A percentile compares a stretch with the other conserved stretches of the same genome.
Evolutionary conservation across 2,113 vertebrate genomes (phyloP).

Genomic region (Micromys minutus): DNA sequence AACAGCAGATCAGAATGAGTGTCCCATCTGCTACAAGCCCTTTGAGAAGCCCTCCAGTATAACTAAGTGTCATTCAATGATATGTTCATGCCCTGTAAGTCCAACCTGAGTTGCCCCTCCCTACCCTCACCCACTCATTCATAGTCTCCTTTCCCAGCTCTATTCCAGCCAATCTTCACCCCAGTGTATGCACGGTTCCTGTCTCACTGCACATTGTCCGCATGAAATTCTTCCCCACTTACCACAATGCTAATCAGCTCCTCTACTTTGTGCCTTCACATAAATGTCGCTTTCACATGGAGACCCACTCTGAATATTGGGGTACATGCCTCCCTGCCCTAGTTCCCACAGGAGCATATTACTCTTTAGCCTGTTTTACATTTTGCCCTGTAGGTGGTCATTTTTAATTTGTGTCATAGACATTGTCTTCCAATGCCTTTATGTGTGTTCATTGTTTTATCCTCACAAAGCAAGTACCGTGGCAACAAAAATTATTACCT

Average conservation of each 20-base stretch:
- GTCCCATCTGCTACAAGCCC: not conserved
- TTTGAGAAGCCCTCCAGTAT: not conserved
- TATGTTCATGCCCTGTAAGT: not conserved
- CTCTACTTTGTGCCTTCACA: not conserved
- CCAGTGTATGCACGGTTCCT: not conserved
- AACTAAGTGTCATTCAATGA: not conserved
- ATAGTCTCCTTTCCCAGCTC: not conserved
- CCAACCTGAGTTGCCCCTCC: not conserved
- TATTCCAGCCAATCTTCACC: not conserved
- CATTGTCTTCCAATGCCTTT: not conserved
- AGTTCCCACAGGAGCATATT: not conserved
- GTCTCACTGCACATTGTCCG: too few species aligned
- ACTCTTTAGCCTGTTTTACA: not conserved
- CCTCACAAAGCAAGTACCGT: not conserved
- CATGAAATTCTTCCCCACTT: not conserved
- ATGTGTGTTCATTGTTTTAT: slow-evolving; percentile 3
- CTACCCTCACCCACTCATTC: not conserved
- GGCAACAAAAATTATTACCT: not conserved
- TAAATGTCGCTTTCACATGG: not conserved
- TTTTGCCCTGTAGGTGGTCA: not conserved
- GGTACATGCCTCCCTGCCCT: too few species aligned
- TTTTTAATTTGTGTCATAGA: not conserved
- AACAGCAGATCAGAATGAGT: not conserved
- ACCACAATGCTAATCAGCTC: not conserved
- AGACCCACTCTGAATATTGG: not conserved